Base-by-base conservation (phyloP, 2,113 vertebrate species). In the Epinephelus lanceolatus region DNA sequence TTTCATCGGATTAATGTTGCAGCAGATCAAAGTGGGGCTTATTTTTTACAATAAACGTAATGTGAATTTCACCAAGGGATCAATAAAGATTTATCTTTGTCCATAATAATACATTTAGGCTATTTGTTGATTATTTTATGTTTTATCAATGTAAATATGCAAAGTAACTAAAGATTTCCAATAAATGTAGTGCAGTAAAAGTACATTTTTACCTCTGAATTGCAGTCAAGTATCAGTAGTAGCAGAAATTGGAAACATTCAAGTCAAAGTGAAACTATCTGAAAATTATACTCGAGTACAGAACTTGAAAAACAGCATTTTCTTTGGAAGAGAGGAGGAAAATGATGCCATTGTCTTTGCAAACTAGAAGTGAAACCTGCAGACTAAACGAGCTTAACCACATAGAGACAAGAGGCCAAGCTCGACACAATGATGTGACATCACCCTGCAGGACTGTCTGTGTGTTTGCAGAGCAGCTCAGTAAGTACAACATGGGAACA, bases 361-460 rank as follows among this genome's bases (percentile, higher is more conserved):
- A 78, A 45, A 61, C 56, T 55, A 45, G 68, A 72, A 80, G 60
- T 76, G 60, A 72, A 80, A 85, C 73, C 83, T 65, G 69, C 57
- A 91, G 88, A 89, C 84, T 90, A 90, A 92, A 88, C 87, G 2
- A 23, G 42, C 25, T 0, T 17, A 15, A 88, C 86, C 82, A n/a
- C 85, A 88, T 0, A 49, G 57, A 86, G 71, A 80, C 91, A 45
- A 42, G 42, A 80, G 30, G 21, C 83, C 15, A 10, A 37, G 1
- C 69, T 68, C 25, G 21, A 23, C 69, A 66, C 67, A 62, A 40
- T 55, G 79, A 84, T 65, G 83, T n/a, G 23, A 74, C 77, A 21
- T 45, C 17, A 9, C 3, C 1, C 37, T 27, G 61, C 8, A 19
- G 73, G 1, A 1, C 49, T 1, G 15, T 33, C 37, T 15, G 30